These are phyloP conservation scores for Pipra filicauda DNA, from an alignment of 2,113 vertebrate species.

Conservation along the genomic window DNA sequence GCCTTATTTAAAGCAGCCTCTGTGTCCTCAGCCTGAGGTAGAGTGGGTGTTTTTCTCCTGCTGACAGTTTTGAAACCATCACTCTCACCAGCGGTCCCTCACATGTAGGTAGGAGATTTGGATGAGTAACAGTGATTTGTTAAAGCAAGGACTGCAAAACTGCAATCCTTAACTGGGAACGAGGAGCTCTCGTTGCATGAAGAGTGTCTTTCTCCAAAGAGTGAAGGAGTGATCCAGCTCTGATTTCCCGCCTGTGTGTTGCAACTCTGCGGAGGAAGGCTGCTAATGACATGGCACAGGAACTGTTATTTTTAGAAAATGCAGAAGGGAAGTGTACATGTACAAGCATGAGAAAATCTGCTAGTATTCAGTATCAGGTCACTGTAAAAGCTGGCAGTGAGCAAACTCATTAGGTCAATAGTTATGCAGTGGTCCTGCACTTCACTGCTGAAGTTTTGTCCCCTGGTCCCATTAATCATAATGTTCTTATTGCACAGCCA, in stretches of 20 bases:
- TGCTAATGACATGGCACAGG: not conserved
- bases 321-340: not conserved
- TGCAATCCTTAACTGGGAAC: not conserved
- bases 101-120: not conserved
- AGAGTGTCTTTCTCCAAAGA: not conserved
- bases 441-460: not conserved
- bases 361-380: not conserved
- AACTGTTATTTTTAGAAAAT: not conserved
- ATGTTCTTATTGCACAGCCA: not conserved
- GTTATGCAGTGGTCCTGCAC: not conserved
- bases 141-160: not conserved
- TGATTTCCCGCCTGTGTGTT: not conserved
- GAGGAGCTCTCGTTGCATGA: not conserved
- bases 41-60: not conserved
- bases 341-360: not conserved
- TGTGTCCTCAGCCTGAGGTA: not conserved
- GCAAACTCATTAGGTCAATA: not conserved
- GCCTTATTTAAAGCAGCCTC: not conserved
- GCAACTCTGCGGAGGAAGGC: not conserved
- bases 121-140: not conserved
- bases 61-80: not conserved
- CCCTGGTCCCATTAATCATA: not conserved
- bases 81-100: not conserved
- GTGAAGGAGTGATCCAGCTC: not conserved
- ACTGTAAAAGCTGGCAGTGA: not conserved